phyloP scores from a whole-genome alignment of 1,140 invertebrate species.

The Drosophila melanica region DNA sequence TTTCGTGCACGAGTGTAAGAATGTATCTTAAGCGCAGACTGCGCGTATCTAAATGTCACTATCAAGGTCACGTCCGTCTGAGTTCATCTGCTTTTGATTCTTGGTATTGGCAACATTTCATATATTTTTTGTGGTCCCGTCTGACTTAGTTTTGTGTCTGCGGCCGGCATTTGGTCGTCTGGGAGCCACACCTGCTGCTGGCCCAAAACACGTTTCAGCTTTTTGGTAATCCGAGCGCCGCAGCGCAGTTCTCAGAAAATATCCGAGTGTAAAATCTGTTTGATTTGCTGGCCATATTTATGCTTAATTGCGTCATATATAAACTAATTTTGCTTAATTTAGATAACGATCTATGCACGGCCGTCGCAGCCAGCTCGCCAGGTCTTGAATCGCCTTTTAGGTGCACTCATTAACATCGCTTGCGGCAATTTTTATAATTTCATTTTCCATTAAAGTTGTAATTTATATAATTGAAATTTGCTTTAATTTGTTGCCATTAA shows the following conservation, averaged over 20 bases:
- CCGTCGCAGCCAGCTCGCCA: constrained; percentile 28
- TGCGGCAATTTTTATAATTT: constrained; percentile 17
- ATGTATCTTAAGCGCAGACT: constrained; percentile 35
- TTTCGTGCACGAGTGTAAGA: too few relatives aligned
- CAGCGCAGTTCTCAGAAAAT: constrained; percentile 62
- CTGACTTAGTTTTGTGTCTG: constrained; percentile 42
- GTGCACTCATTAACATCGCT: constrained; percentile 3
- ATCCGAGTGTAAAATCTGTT: constrained; percentile 56
- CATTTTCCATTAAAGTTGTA: not conserved
- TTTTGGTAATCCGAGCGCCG: constrained; percentile 15
- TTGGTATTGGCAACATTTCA: constrained; percentile 49
- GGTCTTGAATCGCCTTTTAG: constrained; percentile 2
- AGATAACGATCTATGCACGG: constrained; percentile 53
- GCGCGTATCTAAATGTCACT: constrained; percentile 60
- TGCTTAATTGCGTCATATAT: constrained; percentile 72
- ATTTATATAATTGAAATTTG: not conserved
- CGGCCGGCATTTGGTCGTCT: constrained; percentile 24
- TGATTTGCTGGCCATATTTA: constrained; percentile 56
- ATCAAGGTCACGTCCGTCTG: constrained; percentile 63
- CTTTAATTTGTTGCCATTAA: not conserved
- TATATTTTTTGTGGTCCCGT: constrained; percentile 31
- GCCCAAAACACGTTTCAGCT: constrained; percentile 60
- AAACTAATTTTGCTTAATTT: constrained; percentile 68
- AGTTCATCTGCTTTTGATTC: constrained; percentile 52
- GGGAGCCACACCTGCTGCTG: constrained; percentile 60